A percentile compares a stretch with the other conserved stretches of the same genome.
Conservation (phyloP, 1,140 invertebrate genomes). For the Meloidogyne exigua region DNA sequence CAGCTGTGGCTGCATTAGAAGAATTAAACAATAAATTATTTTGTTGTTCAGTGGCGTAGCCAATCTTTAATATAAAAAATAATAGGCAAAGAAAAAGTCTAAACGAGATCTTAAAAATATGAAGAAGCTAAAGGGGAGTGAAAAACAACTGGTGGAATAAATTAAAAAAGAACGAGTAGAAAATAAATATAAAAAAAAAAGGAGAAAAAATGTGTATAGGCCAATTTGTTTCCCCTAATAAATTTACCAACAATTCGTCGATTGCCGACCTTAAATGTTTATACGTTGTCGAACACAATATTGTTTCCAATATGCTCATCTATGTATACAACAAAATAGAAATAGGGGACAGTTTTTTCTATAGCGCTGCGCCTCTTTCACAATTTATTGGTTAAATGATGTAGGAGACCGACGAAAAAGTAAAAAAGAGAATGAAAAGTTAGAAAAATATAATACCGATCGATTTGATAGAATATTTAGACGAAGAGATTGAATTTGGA, state of each 20-base stretch:
- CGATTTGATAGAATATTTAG: neutral
- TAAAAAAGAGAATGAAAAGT: neutral
- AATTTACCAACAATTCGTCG: neutral
- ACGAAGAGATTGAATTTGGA: neutral
- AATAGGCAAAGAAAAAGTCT: neutral
- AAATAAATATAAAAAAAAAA: neutral
- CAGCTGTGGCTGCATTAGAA: neutral
- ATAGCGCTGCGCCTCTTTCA: conserved; percentile 5
- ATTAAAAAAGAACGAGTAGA: neutral
- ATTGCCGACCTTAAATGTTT: neutral
- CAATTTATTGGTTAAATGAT: neutral
- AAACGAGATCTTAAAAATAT: neutral
- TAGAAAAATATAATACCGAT: neutral
- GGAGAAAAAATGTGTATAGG: neutral
- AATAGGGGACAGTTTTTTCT: neutral
- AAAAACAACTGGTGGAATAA: neutral
- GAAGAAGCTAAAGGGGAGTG: neutral
- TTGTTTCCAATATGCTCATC: neutral
- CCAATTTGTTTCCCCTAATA: neutral
- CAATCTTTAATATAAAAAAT: neutral
- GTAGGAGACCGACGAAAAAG: neutral
- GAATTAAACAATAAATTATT: neutral
- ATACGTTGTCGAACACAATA: neutral
- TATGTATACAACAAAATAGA: neutral
- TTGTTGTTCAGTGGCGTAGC: neutral